Evolutionary conservation across 37 sponge, comb jelly and placozoan genomes (phyloP).

Genomic region (Haliclona indistincta): DNA sequence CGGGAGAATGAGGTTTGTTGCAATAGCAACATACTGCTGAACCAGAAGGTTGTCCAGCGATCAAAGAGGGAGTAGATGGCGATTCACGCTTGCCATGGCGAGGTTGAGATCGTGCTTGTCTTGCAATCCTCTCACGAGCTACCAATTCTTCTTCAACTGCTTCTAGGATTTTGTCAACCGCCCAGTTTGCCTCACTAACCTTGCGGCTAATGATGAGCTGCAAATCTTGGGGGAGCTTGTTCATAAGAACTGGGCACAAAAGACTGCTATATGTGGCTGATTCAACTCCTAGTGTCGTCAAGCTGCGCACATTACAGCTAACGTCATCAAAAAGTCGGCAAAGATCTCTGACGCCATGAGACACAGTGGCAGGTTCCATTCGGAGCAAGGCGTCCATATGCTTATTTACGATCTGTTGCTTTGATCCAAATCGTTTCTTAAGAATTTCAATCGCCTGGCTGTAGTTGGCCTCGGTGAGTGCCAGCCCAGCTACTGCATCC

Average conservation of each 20-base stretch:
- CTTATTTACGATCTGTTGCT: neutral
- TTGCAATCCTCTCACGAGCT: neutral
- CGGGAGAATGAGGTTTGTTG: too few species aligned
- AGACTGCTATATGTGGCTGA: slow-evolving; percentile 1
- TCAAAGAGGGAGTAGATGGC: too few species aligned
- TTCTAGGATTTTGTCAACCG: neutral
- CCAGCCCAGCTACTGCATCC: slow-evolving; percentile 21
- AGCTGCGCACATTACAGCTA: neutral
- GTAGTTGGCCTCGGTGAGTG: slow-evolving; percentile 21
- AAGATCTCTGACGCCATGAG: neutral
- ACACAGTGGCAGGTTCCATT: neutral
- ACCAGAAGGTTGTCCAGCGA: too few species aligned
- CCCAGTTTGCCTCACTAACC: neutral
- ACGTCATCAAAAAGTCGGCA: neutral
- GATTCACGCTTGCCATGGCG: too few species aligned
- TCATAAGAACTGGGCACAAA: slow-evolving; percentile 1
- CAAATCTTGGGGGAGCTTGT: slow-evolving; percentile 8
- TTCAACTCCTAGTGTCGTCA: neutral
- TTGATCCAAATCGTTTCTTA: slow-evolving; percentile 12
- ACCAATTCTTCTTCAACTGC: neutral
- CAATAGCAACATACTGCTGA: too few species aligned
- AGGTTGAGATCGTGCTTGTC: too few species aligned
- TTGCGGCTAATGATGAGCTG: slow-evolving; percentile 24
- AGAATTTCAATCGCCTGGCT: slow-evolving; percentile 1
- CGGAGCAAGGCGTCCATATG: slow-evolving; percentile 10